phyloP scores from a whole-genome alignment of 2,797 vertebrate species.

The Hippoglossus hippoglossus region DNA sequence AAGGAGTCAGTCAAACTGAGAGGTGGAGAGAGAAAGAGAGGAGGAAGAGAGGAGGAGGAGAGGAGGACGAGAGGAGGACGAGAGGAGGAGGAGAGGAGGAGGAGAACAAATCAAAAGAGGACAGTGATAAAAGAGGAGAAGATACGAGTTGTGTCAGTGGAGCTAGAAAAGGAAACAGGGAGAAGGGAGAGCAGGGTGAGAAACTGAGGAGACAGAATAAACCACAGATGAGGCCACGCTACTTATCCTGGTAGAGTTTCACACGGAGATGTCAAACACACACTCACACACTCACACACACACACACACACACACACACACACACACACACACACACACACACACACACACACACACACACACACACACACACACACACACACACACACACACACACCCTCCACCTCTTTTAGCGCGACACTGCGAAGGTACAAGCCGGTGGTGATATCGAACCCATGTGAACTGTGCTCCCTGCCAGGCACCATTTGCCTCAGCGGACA shows the following conservation, averaged over 20 bases:
- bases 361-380: conserved; percentile 41
- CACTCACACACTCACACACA: conserved; percentile 31
- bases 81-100: no score
- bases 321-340: conserved; percentile 30
- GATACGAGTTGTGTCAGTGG: not conserved
- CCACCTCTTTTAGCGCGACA: conserved; percentile 46
- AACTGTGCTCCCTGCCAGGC: conserved; percentile 72
- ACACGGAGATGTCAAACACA: conserved; percentile 54
- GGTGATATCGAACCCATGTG: conserved; percentile 75
- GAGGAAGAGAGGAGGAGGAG: not conserved
- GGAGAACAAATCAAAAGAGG: no score
- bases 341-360: conserved; percentile 4
- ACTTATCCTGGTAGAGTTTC: conserved; percentile 51
- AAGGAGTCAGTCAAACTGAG: not conserved
- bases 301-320: conserved; percentile 25
- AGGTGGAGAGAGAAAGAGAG: not conserved
- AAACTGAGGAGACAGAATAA: not conserved
- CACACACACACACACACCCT: not conserved
- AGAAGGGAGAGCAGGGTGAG: conserved; percentile 7
- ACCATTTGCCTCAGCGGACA: conserved; percentile 78
- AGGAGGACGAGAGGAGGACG: not conserved
- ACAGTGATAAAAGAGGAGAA: not conserved
- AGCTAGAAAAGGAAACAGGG: not conserved
- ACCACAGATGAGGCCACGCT: conserved; percentile 18
- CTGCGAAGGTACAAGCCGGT: conserved; percentile 62